Conservation (phyloP, 92 coral and sea anemone genomes). For the Virgularia gustaviana region DNA sequence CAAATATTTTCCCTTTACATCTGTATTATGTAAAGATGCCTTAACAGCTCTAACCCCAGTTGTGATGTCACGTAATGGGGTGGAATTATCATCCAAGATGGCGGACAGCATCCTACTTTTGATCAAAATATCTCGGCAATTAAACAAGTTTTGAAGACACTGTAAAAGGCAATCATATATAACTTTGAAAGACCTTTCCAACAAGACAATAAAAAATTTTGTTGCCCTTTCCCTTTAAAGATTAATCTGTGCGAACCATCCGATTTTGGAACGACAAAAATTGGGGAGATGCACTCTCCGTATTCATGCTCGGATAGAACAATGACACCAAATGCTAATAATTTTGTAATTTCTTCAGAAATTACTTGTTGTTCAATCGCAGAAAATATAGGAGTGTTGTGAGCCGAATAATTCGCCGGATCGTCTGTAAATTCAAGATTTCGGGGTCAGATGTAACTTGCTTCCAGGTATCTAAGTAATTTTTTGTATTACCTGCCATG, state of each 20-base stretch:
- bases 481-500: conserved; percentile 47
- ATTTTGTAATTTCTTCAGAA: conserved; percentile 29
- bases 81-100: too few species aligned
- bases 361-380: conserved; percentile 15
- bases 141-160: too few species aligned
- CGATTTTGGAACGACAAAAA: conserved; percentile 36
- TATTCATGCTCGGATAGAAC: conserved; percentile 27
- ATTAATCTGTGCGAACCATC: neutral
- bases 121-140: too few species aligned
- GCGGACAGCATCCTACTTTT: too few species aligned
- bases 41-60: too few species aligned
- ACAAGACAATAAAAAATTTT: too few species aligned
- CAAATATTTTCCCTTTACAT: too few species aligned
- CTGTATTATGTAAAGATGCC: too few species aligned
- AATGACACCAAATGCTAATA: conserved; percentile 37
- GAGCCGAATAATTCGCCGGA: conserved; percentile 32
- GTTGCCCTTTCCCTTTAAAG: too few species aligned
- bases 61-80: too few species aligned
- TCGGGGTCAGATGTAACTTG: conserved; percentile 43
- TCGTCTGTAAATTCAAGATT: conserved; percentile 41
- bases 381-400: conserved; percentile 26
- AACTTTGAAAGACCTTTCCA: too few species aligned
- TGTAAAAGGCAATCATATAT: too few species aligned
- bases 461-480: conserved; percentile 32
- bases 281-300: conserved; percentile 45